A percentile compares a stretch with the other conserved stretches of the same genome.
These are phyloP conservation scores for Empidonax alnorum DNA, from an alignment of 2,113 vertebrate species.

Conservation along the genomic window DNA sequence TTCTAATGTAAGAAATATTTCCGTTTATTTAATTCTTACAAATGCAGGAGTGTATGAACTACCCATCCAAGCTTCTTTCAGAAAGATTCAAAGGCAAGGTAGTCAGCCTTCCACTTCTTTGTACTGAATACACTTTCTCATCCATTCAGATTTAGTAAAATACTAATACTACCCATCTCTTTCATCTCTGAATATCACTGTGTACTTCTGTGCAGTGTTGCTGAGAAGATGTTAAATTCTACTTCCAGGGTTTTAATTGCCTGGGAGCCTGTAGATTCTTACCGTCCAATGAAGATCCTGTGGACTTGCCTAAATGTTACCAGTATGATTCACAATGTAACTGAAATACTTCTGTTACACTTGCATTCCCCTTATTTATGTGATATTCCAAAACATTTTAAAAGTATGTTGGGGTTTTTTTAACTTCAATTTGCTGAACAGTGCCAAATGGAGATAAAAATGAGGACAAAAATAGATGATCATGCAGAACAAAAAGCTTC, in stretches of 20 bases:
- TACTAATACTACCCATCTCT: not conserved
- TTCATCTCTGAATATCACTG: not conserved
- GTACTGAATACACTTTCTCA: not conserved
- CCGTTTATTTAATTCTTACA: not conserved
- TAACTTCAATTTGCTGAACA: not conserved
- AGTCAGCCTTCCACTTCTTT: not conserved
- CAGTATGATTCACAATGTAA: not conserved
- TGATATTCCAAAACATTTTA: not conserved
- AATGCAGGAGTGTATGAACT: not conserved
- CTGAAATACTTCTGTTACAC: not conserved
- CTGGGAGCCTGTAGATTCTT: not conserved
- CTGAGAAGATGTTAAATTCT: not conserved
- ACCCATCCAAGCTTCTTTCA: not conserved
- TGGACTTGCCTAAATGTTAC: not conserved
- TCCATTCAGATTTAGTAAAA: not conserved
- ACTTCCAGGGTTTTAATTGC: not conserved
- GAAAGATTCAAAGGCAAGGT: not conserved
- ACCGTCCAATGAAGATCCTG: not conserved
- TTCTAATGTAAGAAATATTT: not conserved
- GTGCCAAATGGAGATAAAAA: not conserved
- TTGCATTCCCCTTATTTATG: not conserved
- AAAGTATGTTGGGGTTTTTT: not conserved
- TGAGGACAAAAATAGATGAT: not conserved
- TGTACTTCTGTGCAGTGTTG: not conserved
- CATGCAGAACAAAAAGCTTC: not conserved